These are phyloP conservation scores for Tetheella fluctuosa DNA, from an alignment of 2,888 invertebrate species.

Conservation along the genomic window DNA sequence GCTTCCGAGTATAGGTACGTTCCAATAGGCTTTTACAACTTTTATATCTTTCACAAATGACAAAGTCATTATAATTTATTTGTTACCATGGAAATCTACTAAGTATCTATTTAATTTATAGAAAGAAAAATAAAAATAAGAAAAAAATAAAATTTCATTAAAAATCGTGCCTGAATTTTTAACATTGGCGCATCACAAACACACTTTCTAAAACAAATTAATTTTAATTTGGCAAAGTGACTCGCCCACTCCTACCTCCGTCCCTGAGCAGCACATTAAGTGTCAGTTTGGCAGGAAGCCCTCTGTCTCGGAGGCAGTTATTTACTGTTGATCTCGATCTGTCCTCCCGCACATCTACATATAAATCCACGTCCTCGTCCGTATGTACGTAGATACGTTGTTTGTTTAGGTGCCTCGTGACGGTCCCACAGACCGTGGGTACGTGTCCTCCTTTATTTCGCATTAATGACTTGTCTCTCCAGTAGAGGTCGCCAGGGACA, in stretches of 20 bases:
- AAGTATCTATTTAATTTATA: too few relatives aligned
- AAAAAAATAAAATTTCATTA: not conserved
- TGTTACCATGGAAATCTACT: too few relatives aligned
- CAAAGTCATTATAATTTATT: too few relatives aligned
- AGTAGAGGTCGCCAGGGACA: not conserved
- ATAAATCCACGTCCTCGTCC: not conserved
- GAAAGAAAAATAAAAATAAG: too few relatives aligned
- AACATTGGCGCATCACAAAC: not conserved
- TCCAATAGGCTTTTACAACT: too few relatives aligned
- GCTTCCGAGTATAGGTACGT: too few relatives aligned
- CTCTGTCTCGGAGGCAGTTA: slow-evolving; percentile 72
- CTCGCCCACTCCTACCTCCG: slow-evolving; percentile 27
- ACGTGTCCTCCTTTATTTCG: slow-evolving; percentile 3
- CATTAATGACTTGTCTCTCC: not conserved
- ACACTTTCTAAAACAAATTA: slow-evolving; percentile 8
- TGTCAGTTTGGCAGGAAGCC: slow-evolving; percentile 74
- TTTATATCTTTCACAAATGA: too few relatives aligned
- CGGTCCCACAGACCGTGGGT: not conserved
- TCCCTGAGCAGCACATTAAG: slow-evolving; percentile 52
- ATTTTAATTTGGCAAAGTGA: slow-evolving; percentile 21
- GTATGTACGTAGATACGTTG: slow-evolving; percentile 1
- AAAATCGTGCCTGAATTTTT: not conserved
- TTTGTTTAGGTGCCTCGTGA: slow-evolving; percentile 6
- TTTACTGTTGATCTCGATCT: slow-evolving; percentile 73
- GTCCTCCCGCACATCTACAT: slow-evolving; percentile 7